Base-by-base conservation (phyloP, 2,888 invertebrate species). In the Thecophora atra region DNA sequence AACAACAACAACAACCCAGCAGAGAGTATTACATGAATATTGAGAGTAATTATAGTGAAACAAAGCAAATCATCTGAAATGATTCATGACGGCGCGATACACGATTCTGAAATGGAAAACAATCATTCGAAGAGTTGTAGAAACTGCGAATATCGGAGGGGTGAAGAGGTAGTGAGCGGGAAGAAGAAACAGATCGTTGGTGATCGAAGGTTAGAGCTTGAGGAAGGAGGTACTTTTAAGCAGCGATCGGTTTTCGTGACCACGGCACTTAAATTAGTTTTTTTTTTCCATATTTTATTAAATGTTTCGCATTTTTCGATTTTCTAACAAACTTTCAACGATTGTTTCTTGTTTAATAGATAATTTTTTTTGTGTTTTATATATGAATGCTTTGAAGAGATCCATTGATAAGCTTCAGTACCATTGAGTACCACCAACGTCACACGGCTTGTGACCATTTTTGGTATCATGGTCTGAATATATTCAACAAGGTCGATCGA, bases 391-490 rank as follows among this genome's bases (percentile, higher is more conserved):
- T 37, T 37, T 37, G 6, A 37, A 37, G 37, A 37, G 37, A 37
- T 37, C 37, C 37, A 8, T 11, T 37, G 37, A 37, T 37, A 60
- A 4, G 30, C n/a, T 13, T 37, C n/a, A 19, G 21, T 19, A 17
- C 24, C 44, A 63, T 19, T 58, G 26, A 58, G 26, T 26, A 26
- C 24, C 24, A 15, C 58, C 28, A 6, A 54, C 54, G 19, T 19
- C 19, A 58, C 15, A 3, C 3, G 8, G 24, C 44, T 69, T 69
- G 42, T 69, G 68, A 21, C 58, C 60, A 69, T 47, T 60, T 70
- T 70, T 63, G 70, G 70, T 37, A 37, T 37, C 62, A 62, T 58
- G 68, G 44, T 68, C 58, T 42, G 51, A 68, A 58, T 58, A 30
- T 68, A 42, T 68, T 58, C 4, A 17, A 15, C 58, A 58, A 58